These are phyloP conservation scores for Petrosia ficiformis DNA, from an alignment of 37 sponge, comb jelly and placozoan species.

Conservation along the genomic window DNA sequence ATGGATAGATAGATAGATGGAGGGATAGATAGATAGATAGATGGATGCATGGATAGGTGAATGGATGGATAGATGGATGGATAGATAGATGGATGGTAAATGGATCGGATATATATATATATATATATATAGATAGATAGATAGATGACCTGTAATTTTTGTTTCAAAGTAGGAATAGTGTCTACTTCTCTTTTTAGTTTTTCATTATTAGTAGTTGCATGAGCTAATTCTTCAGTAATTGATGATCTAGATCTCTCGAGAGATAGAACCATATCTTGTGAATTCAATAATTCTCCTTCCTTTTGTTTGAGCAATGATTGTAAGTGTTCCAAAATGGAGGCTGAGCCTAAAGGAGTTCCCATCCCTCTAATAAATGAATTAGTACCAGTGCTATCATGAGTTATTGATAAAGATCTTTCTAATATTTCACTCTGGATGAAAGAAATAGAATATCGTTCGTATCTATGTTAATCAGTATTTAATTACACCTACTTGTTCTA, in stretches of 20 bases:
- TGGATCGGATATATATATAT: not conserved
- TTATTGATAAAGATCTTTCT: conserved; percentile 30
- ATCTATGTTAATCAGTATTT: no score
- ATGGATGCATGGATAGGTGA: no score
- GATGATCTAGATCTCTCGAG: conserved; percentile 74
- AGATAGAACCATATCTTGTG: conserved; percentile 44
- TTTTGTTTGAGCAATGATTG: conserved; percentile 82
- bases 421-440: conserved; percentile 28
- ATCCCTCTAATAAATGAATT: not conserved
- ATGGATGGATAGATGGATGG: not conserved
- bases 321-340: conserved; percentile 61
- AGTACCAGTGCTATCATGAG: conserved; percentile 7
- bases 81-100: not conserved
- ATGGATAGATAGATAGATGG: no score
- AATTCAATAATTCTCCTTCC: conserved; percentile 81
- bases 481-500: no score
- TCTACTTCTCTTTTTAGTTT: conserved; percentile 33
- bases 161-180: conserved; percentile 34
- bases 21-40: no score
- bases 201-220: conserved; percentile 47
- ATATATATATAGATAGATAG: not conserved
- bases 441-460: no score
- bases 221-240: conserved; percentile 59
- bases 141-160: conserved; percentile 45
- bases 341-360: conserved; percentile 30